Percentiles rank a stretch among this genome's conserved stretches.
These are phyloP conservation scores for Melanotaenia parkinsoni DNA, from an alignment of 2,797 vertebrate genomes.

Conservation along the genomic window DNA sequence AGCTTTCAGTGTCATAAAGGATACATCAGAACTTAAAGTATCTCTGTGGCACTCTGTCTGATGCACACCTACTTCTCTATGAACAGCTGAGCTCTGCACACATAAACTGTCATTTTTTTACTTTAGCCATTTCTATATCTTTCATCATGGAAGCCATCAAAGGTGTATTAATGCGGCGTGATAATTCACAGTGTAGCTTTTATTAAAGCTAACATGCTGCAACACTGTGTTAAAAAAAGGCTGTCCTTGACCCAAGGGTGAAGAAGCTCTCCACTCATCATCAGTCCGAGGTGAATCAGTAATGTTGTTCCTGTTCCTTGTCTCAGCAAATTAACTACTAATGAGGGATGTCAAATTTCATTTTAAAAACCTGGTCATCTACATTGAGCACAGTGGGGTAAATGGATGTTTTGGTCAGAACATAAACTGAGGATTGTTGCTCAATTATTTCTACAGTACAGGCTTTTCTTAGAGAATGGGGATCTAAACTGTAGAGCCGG, in stretches of 20 bases:
- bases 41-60: constrained; percentile 32
- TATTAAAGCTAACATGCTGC: constrained; percentile 23
- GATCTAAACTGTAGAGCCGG: not conserved
- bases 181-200: constrained; percentile 7
- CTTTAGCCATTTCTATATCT: constrained; percentile 30
- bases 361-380: constrained; percentile 41
- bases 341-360: constrained; percentile 64
- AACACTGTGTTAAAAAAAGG: constrained; percentile 24
- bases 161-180: constrained; percentile 28
- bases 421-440: constrained; percentile 16
- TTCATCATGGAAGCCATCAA: constrained; percentile 20
- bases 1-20: constrained; percentile 73
- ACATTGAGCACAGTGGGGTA: constrained; percentile 28
- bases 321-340: constrained; percentile 67
- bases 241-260: constrained; percentile 25
- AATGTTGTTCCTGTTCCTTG: constrained; percentile 54
- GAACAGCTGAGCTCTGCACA: constrained; percentile 33
- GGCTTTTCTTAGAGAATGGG: not conserved
- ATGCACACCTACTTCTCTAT: constrained; percentile 26
- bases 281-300: constrained; percentile 43
- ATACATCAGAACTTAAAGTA: constrained; percentile 64
- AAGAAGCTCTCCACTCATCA: constrained; percentile 28
- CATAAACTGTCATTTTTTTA: constrained; percentile 48
- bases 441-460: constrained; percentile 10
- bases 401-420: constrained; percentile 38